Evolutionary conservation across 1,140 invertebrate genomes (phyloP).

Genomic region (Drosophila fuyamai): DNA sequence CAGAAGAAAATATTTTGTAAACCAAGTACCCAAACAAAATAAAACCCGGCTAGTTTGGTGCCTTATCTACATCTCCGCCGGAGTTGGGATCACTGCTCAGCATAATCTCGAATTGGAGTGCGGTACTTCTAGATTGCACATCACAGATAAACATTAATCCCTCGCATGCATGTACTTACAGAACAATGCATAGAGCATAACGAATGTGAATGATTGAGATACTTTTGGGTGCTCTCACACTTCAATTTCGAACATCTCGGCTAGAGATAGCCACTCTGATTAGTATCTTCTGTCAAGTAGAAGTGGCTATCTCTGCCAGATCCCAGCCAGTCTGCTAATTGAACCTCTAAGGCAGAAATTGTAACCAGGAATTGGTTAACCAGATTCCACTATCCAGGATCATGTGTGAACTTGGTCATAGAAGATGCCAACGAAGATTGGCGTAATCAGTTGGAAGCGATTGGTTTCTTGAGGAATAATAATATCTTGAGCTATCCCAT

Average conservation of each 20-base stretch:
- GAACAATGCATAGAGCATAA: constrained; percentile 25
- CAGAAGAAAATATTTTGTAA: constrained; percentile 53
- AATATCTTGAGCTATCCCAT: constrained; percentile 21
- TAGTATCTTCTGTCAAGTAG: constrained; percentile 50
- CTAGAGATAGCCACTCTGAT: constrained; percentile 40
- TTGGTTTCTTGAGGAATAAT: constrained; percentile 27
- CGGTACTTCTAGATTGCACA: constrained; percentile 45
- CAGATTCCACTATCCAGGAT: constrained; percentile 62
- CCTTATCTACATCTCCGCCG: constrained; percentile 48
- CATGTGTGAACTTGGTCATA: constrained; percentile 53
- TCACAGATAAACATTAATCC: constrained; percentile 45
- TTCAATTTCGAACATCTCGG: constrained; percentile 13
- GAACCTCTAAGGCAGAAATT: constrained; percentile 31
- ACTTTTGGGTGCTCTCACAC: constrained; percentile 24
- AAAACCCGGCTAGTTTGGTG: constrained; percentile 33
- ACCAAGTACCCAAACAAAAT: constrained; percentile 50
- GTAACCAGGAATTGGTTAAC: constrained; percentile 59
- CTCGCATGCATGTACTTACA: constrained; percentile 8
- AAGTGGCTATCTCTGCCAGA: constrained; percentile 13
- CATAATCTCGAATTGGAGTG: constrained; percentile 35
- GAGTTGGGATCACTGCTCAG: constrained; percentile 29
- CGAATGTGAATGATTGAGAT: constrained; percentile 39
- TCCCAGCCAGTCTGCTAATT: constrained; percentile 29
- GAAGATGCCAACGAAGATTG: constrained; percentile 15
- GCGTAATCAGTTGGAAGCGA: constrained; percentile 28